Evolutionary conservation across 2,797 vertebrate genomes (phyloP), one percentile per base, ranked within the genome.

Genomic region (Takifugu ocellatus): DNA sequence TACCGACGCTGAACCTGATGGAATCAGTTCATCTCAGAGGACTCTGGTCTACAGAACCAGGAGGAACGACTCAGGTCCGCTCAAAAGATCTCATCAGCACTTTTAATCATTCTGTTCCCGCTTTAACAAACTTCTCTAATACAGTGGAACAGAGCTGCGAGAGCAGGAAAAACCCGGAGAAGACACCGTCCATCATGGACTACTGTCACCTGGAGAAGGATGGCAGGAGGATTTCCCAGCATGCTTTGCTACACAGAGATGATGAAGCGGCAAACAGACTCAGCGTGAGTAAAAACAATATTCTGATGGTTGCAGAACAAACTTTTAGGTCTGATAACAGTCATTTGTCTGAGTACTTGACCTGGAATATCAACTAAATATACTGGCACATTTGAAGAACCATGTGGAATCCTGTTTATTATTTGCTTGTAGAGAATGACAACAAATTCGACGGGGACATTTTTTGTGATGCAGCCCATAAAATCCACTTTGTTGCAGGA

Each of bases 121-220:
- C 25, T 5, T 0, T 12, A 44, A 68, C 12, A 1, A 24, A 46
- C 11, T 1, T 5, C 6, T 54, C 9, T 0, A 0, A 44, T 27
- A 53, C 74, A 87, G 86, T 73, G 1, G 78, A 87, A 27, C 84
- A 60, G 66, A 81, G 79, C 9, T 88, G 90, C 64, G 88, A 90
- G 69, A 90, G 82, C 47, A 78, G 89, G 68, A 90, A 75, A 63
- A 90, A 85, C 17, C 72, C 87, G 68, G 89, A 86, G 65, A 87
- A 55, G 33, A 54, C 86, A 0, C 64, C 92, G 74, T 92, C 91
- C 0, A 92, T 93, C 68, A 88, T 94, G 90, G 91, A 92, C 78
- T 91, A 80, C 72, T 93, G 92, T 80, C 92, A 91, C 12, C 89
- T 91, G 3, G 87, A 89, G 16, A 84, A 87, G 61, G 90, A 91